Percentiles rank a stretch among this genome's conserved stretches.
Conservation (phyloP, 2,888 invertebrate species). For the Odontomyia ornata region DNA sequence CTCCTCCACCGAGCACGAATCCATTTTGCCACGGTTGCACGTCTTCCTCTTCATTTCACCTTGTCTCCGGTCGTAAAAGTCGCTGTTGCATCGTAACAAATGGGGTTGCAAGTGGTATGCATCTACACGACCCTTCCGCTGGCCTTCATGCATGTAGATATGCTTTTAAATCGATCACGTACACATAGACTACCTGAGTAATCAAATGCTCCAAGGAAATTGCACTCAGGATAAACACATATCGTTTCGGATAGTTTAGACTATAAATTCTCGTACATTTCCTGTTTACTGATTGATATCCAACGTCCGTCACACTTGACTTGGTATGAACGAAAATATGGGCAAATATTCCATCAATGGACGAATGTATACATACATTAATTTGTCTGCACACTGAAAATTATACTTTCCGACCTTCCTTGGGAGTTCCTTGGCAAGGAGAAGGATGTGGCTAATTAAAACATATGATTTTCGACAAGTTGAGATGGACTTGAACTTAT, state of each 20-base stretch:
- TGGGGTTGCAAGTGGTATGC: constrained; percentile 6
- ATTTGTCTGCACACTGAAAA: too few relatives aligned
- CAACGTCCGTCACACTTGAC: constrained; percentile 21
- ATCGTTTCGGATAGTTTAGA: constrained; percentile 53
- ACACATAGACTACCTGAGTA: constrained; percentile 44
- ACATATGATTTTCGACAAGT: too few relatives aligned
- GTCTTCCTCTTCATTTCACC: too few relatives aligned
- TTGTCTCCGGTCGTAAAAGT: background rate
- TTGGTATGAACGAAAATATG: background rate
- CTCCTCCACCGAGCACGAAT: background rate
- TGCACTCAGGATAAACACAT: constrained; percentile 53
- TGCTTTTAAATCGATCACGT: constrained; percentile 43
- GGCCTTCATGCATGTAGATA: background rate
- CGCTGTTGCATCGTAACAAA: constrained; percentile 9
- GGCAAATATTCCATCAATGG: background rate
- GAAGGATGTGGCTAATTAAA: too few relatives aligned
- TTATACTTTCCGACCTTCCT: too few relatives aligned
- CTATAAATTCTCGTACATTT: constrained; percentile 53
- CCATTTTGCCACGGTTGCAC: background rate
- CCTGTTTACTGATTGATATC: constrained; percentile 54
- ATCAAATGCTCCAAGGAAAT: constrained; percentile 53
- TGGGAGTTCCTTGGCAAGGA: too few relatives aligned
- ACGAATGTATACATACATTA: too few relatives aligned
- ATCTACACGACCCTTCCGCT: background rate
- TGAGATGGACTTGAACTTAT: too few relatives aligned